Base-by-base conservation (phyloP, 2,888 invertebrate genomes). In the Fragum fragum region DNA sequence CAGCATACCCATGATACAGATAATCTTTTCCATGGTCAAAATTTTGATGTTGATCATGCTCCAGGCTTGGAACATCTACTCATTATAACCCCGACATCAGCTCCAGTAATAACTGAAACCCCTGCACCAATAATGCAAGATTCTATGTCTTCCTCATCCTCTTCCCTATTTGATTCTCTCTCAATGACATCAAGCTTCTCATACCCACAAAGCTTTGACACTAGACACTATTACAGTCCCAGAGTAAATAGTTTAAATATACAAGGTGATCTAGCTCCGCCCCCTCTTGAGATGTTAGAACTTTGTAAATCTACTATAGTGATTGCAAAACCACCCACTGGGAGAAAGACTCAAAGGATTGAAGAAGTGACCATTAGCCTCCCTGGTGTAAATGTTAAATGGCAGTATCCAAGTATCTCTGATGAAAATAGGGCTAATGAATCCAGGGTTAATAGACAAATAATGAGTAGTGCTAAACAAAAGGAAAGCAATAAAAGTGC, bases 241-340 rank as follows among this genome's bases (percentile, higher is more conserved):
- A 84, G 77, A 73, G 87, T 73, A 18, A 86, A 73, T 79, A 83
- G 73, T 74, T 75, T 71, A 42, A 82, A 77, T 26, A 76, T 76
- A 23, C 83, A 82, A 11, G 77, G 85, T n/a, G 89, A 88, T 69
- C 73, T 83, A 0, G 85, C 88, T 0, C 88, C 89, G 1, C 88
- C 89, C 7, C 81, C 85, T 36, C 81, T 87, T 7, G 89, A 88
- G 55, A 82, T 89, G 75, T 82, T 85, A 26, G 85, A 85, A 76
- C 66, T 79, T n/a, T 85, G 85, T 66, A 85, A 85, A 61, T 85
- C 85, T 53, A 74, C 76, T 1, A 23, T 83, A n/a, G 79, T 76
- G 11, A 21, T 70, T 1, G 73, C 83, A 7, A 83, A 74, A 72
- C 74, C 79, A 1, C 57, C 76, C 42, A 47, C 42, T 26, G 70